These are phyloP conservation scores for Gasterosteus aculeatus DNA, from an alignment of 2,113 vertebrate genomes.

Conservation along the genomic window DNA sequence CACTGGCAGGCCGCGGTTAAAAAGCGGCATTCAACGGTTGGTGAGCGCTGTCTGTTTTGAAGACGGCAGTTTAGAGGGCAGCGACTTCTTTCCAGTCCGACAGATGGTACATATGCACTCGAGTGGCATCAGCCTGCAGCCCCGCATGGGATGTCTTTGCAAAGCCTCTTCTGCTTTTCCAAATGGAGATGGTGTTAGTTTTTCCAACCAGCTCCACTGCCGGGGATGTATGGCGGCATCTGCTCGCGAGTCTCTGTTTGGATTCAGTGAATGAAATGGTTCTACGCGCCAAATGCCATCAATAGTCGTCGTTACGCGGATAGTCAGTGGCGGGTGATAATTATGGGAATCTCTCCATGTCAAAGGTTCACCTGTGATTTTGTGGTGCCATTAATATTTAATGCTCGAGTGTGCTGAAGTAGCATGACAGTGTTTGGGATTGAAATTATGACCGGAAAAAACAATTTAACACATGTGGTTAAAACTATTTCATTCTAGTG, in stretches of 20 bases:
- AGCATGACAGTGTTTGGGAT: neutral
- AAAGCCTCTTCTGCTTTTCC: conserved; percentile 41
- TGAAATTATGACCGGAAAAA: neutral
- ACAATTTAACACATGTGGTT: neutral
- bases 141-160: conserved; percentile 41
- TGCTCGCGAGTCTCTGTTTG: conserved; percentile 27
- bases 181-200: conserved; percentile 45
- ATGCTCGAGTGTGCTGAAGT: neutral
- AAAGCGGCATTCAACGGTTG: conserved; percentile 43
- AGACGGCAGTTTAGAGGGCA: conserved; percentile 51
- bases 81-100: conserved; percentile 48
- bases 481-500: neutral
- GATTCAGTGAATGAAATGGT: conserved; percentile 1
- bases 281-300: neutral
- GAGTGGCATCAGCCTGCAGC: conserved; percentile 26
- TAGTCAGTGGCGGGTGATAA: neutral
- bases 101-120: conserved; percentile 59
- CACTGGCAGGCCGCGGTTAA: conserved; percentile 25
- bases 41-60: conserved; percentile 46
- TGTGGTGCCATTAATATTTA: neutral
- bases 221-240: neutral
- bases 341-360: neutral
- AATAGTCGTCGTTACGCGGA: neutral
- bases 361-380: neutral
- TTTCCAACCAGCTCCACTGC: conserved; percentile 12